Evolutionary conservation across 2,888 invertebrate species (phyloP).

Genomic region (Abrostola tripartita): DNA sequence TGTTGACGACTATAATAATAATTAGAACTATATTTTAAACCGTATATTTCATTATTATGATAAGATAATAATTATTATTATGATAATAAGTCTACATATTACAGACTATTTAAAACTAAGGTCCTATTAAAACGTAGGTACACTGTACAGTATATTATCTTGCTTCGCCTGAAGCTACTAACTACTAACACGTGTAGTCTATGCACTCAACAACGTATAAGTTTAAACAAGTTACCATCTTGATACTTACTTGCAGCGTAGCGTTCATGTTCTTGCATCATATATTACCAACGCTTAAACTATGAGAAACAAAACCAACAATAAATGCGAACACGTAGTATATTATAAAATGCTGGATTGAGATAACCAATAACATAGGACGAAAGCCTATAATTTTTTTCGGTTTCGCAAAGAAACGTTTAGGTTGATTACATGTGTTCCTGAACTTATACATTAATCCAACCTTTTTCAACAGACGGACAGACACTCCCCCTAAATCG

Average conservation of each 20-base stretch:
- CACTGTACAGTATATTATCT: not conserved
- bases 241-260: not conserved
- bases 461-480: constrained; percentile 89
- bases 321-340: too few species aligned
- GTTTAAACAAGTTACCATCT: not conserved
- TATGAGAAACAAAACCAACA: too few species aligned
- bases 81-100: too few species aligned
- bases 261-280: not conserved
- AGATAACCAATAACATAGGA: too few species aligned
- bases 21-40: too few species aligned
- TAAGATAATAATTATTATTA: too few species aligned
- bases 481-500: constrained; percentile 95
- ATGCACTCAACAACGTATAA: not conserved
- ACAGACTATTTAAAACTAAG: not conserved
- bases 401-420: not conserved
- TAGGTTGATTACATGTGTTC: too few species aligned
- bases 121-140: not conserved
- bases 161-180: not conserved
- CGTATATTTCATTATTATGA: too few species aligned
- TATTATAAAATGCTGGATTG: too few species aligned
- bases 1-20: too few species aligned
- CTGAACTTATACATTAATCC: too few species aligned
- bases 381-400: too few species aligned
- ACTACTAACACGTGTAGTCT: not conserved
- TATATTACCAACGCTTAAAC: not conserved